These are phyloP conservation scores for Chloroclystis v-ata DNA, from an alignment of 2,888 invertebrate species.

Conservation along the genomic window DNA sequence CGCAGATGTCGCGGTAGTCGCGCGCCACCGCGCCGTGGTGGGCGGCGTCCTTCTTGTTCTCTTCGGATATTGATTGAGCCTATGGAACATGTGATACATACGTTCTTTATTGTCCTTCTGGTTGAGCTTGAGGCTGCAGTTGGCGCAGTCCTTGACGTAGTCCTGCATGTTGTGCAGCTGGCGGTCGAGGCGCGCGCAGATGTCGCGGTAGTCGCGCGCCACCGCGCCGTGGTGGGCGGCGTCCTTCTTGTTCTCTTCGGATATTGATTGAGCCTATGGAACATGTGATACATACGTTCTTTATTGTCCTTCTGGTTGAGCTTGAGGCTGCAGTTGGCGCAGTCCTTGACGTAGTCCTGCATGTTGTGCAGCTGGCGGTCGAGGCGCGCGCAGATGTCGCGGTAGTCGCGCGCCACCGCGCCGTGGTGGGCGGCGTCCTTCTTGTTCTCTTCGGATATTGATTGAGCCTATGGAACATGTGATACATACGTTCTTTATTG, in stretches of 20 bases:
- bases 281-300: conserved; percentile 43
- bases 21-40: no score
- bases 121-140: neutral
- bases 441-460: conserved; percentile 85
- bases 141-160: neutral
- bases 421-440: conserved; percentile 85
- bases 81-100: neutral
- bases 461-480: conserved; percentile 78
- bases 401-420: conserved; percentile 93
- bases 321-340: conserved; percentile 60
- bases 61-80: no score
- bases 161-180: neutral
- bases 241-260: no score
- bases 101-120: neutral
- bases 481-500: neutral
- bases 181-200: neutral
- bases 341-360: conserved; percentile 64
- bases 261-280: conserved; percentile 45
- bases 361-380: conserved; percentile 86
- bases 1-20: neutral
- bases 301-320: conserved; percentile 66
- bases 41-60: no score
- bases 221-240: no score
- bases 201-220: neutral
- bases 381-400: conserved; percentile 92